phyloP scores from a whole-genome alignment of 2,888 invertebrate species.

The Drosophila mettleri region DNA sequence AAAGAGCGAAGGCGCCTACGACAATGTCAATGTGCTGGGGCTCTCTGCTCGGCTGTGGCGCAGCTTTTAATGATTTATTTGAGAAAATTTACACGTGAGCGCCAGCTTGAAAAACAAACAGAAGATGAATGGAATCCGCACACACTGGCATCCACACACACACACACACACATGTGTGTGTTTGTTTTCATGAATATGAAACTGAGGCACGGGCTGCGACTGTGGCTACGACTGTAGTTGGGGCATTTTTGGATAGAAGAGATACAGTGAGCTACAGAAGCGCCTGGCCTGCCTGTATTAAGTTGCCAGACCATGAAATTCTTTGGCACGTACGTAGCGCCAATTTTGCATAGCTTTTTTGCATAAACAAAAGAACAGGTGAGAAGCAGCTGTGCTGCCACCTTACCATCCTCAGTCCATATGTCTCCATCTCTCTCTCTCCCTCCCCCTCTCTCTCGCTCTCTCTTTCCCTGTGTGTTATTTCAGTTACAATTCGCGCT shows the following conservation, averaged over 20 bases:
- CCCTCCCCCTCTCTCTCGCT: conserved; percentile 12
- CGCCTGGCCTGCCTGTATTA: conserved; percentile 76
- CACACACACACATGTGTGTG: conserved; percentile 6
- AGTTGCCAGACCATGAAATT: conserved; percentile 84
- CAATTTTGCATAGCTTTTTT: conserved; percentile 79
- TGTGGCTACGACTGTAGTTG: neutral
- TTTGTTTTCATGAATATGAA: conserved; percentile 16
- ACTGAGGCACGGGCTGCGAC: conserved; percentile 17
- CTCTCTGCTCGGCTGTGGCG: conserved; percentile 49
- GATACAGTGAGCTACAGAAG: conserved; percentile 44
- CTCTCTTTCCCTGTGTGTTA: conserved; percentile 36
- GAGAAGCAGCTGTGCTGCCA: conserved; percentile 28
- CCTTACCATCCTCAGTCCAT: neutral
- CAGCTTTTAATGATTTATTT: conserved; percentile 82
- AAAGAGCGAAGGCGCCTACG: conserved; percentile 56
- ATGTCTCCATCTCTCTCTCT: neutral
- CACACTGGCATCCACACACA: conserved; percentile 23
- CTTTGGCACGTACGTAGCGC: conserved; percentile 83
- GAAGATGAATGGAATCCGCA: conserved; percentile 56
- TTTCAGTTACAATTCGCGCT: conserved; percentile 74
- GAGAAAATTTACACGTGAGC: conserved; percentile 81
- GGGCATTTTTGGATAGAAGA: conserved; percentile 47
- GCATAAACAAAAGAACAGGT: conserved; percentile 77
- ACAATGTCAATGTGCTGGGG: conserved; percentile 78
- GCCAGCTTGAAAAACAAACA: conserved; percentile 62